These are phyloP conservation scores for Pampusana beccarii DNA, from an alignment of 2,113 vertebrate species.

Conservation along the genomic window DNA sequence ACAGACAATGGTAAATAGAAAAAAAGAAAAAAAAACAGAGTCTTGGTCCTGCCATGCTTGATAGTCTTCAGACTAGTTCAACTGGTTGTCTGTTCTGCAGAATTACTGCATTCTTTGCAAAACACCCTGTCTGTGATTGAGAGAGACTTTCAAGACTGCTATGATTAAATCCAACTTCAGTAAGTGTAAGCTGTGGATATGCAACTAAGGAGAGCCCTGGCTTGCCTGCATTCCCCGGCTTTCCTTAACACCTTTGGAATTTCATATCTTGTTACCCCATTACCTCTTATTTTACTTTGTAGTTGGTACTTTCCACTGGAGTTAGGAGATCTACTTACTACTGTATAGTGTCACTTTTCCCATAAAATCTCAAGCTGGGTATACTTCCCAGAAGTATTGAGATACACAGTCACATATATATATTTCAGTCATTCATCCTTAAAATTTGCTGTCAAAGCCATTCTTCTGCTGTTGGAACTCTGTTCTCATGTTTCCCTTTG, in stretches of 20 bases:
- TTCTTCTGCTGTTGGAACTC: conserved; percentile 47
- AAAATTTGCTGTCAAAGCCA: conserved; percentile 46
- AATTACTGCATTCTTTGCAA: not conserved
- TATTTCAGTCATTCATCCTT: conserved; percentile 40
- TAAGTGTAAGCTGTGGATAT: not conserved
- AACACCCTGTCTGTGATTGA: not conserved
- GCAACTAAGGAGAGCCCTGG: not conserved
- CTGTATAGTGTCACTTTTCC: not conserved
- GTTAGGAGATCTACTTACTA: not conserved
- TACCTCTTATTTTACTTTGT: not conserved
- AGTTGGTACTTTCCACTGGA: not conserved
- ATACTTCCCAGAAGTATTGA: not conserved
- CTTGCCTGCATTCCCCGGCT: not conserved
- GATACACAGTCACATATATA: not conserved
- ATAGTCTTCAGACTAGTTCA: not conserved
- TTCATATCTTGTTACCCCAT: not conserved
- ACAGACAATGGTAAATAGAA: not conserved
- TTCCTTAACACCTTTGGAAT: not conserved
- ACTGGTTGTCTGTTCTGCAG: not conserved
- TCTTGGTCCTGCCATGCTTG: not conserved
- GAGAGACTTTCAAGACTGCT: not conserved
- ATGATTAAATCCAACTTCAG: not conserved
- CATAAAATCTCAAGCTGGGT: not conserved
- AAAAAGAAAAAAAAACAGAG: not conserved
- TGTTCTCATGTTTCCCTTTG: conserved; percentile 61